A percentile compares a stretch with the other conserved stretches of the same genome.
These are phyloP conservation scores for Icerya purchasi DNA, from an alignment of 2,888 invertebrate species.

Conservation along the genomic window DNA sequence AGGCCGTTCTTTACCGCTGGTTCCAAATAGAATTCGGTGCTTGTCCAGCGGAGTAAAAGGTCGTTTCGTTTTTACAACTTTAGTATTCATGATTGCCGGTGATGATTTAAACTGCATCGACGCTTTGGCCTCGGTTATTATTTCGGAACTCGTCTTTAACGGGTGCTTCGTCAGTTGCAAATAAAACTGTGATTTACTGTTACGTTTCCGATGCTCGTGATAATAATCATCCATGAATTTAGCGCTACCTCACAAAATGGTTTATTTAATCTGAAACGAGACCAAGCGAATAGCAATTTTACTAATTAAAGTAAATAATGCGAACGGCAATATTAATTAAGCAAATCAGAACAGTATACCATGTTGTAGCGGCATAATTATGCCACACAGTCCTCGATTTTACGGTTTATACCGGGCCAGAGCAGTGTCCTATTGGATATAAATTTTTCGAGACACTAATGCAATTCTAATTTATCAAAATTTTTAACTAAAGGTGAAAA, in stretches of 20 bases:
- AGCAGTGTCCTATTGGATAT: no score
- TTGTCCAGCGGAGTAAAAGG: slow-evolving; percentile 68
- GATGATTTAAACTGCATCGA: slow-evolving; percentile 23
- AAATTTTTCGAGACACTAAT: no score
- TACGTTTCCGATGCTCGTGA: background rate
- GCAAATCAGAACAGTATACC: no score
- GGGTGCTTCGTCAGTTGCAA: slow-evolving; percentile 23
- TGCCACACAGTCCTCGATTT: no score
- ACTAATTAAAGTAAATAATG: no score
- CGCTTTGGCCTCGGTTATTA: slow-evolving; percentile 53
- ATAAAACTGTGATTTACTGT: slow-evolving; percentile 12
- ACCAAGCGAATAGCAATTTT: no score
- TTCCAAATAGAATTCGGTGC: slow-evolving; percentile 52
- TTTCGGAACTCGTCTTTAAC: slow-evolving; percentile 50
- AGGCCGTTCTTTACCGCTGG: slow-evolving; percentile 35
- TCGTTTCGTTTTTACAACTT: slow-evolving; percentile 46
- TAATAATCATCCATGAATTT: background rate
- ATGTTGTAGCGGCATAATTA: no score
- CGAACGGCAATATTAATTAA: no score
- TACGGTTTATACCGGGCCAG: no score
- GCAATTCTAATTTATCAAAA: no score
- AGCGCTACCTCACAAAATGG: background rate
- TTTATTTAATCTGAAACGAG: background rate
- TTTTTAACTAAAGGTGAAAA: no score
- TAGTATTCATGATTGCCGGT: slow-evolving; percentile 22